phyloP scores from a whole-genome alignment of 2,888 invertebrate species.

The Nowickia ferox region DNA sequence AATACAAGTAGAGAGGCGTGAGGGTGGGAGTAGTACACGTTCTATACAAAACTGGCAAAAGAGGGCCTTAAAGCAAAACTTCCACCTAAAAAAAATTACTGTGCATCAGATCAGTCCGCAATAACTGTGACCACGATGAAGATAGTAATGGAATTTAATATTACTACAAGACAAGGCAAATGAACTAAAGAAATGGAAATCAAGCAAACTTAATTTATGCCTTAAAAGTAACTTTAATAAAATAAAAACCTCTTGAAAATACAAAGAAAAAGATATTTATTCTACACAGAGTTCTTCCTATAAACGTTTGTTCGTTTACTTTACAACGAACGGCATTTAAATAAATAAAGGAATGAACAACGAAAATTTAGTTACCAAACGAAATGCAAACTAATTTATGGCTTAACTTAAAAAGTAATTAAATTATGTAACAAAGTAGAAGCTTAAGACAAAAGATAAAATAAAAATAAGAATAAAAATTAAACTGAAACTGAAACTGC shows the following conservation, averaged over 20 bases:
- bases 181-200: not conserved
- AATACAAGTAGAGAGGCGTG: no score
- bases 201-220: not conserved
- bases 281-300: constrained; percentile 19
- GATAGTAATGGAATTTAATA: not conserved
- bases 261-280: constrained; percentile 18
- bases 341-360: constrained; percentile 46
- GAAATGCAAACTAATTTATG: constrained; percentile 66
- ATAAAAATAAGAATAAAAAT: not conserved
- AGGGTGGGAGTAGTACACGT: no score
- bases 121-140: not conserved
- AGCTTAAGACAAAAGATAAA: not conserved
- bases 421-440: constrained; percentile 59
- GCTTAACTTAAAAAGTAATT: constrained; percentile 72
- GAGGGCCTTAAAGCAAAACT: not conserved
- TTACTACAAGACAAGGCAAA: not conserved
- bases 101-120: not conserved
- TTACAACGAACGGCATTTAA: constrained; percentile 54
- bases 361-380: constrained; percentile 52
- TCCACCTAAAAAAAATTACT: not conserved
- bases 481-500: constrained; percentile 15
- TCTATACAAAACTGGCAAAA: no score
- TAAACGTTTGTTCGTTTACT: constrained; percentile 29
- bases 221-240: not conserved
- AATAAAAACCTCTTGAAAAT: constrained; percentile 10